Evolutionary conservation across 1,140 invertebrate genomes (phyloP).

Genomic region (Drosophila arawakana): DNA sequence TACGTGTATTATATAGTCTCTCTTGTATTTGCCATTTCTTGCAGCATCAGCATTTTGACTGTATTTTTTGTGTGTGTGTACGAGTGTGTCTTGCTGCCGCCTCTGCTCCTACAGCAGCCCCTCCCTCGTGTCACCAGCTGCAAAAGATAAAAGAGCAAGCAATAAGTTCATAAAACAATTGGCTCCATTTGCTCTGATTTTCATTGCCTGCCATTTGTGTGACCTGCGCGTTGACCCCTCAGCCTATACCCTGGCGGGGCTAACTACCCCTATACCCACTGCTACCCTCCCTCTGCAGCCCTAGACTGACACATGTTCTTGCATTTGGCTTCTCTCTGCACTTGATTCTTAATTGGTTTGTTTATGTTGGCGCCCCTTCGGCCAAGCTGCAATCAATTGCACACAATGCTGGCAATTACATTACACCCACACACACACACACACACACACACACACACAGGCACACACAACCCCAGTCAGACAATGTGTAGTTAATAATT

Average conservation of each 20-base stretch:
- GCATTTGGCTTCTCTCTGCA: slow-evolving; percentile 52
- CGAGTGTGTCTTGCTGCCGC: background rate
- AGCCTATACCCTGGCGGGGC: background rate
- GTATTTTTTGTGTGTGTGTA: slow-evolving; percentile 25
- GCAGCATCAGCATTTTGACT: slow-evolving; percentile 74
- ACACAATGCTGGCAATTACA: slow-evolving; percentile 79
- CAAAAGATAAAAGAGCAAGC: slow-evolving; percentile 15
- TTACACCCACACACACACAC: slow-evolving; percentile 23
- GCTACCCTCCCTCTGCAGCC: background rate
- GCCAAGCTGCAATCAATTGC: slow-evolving; percentile 80
- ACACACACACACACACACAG: background rate
- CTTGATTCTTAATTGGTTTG: slow-evolving; percentile 78
- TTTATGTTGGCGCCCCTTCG: slow-evolving; percentile 77
- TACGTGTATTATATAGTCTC: background rate
- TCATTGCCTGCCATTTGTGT: slow-evolving; percentile 82
- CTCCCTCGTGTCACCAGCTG: background rate
- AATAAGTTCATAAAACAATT: slow-evolving; percentile 83
- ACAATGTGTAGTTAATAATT: slow-evolving; percentile 74
- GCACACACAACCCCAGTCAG: slow-evolving; percentile 23
- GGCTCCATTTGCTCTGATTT: slow-evolving; percentile 82
- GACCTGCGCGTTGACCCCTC: slow-evolving; percentile 59
- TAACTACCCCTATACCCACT: background rate
- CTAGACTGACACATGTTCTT: slow-evolving; percentile 38
- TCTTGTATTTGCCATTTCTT: slow-evolving; percentile 49
- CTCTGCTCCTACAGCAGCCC: background rate